These are phyloP conservation scores for Herminia tarsipennalis DNA, from an alignment of 2,888 invertebrate species.

Conservation along the genomic window DNA sequence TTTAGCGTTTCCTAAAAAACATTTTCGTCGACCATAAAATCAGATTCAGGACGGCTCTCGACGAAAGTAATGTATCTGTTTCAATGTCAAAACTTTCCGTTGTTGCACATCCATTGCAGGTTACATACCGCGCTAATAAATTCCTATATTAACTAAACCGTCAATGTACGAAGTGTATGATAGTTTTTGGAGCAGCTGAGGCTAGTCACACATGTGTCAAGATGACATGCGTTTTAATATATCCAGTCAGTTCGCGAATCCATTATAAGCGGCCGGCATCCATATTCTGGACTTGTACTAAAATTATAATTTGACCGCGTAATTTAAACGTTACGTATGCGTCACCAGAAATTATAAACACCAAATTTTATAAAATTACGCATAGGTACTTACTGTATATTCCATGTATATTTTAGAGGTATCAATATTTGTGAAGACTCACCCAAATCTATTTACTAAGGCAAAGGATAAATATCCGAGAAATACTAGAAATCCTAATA, in stretches of 20 bases:
- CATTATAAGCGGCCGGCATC: conserved; percentile 27
- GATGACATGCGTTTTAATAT: conserved; percentile 45
- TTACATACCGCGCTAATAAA: not conserved
- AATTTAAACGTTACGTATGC: not conserved
- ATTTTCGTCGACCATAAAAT: conserved; percentile 24
- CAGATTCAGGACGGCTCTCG: conserved; percentile 8
- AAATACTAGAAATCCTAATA: too few species aligned
- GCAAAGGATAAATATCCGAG: too few species aligned
- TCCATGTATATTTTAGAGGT: too few species aligned
- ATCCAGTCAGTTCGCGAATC: conserved; percentile 27
- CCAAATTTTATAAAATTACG: too few species aligned
- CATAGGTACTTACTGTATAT: too few species aligned
- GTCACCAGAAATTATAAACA: not conserved
- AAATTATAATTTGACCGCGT: not conserved
- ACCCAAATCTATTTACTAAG: too few species aligned
- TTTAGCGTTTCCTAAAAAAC: conserved; percentile 8
- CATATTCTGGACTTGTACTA: conserved; percentile 26
- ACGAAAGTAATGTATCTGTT: conserved; percentile 35
- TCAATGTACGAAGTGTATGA: conserved; percentile 19
- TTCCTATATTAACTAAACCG: conserved; percentile 3
- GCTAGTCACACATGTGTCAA: conserved; percentile 34
- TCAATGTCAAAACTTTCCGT: conserved; percentile 3
- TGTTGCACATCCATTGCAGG: conserved; percentile 13
- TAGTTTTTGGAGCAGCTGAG: conserved; percentile 24
- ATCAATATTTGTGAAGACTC: too few species aligned